Evolutionary conservation across 2,113 vertebrate genomes (phyloP).

Genomic region (Eclectus roratus): DNA sequence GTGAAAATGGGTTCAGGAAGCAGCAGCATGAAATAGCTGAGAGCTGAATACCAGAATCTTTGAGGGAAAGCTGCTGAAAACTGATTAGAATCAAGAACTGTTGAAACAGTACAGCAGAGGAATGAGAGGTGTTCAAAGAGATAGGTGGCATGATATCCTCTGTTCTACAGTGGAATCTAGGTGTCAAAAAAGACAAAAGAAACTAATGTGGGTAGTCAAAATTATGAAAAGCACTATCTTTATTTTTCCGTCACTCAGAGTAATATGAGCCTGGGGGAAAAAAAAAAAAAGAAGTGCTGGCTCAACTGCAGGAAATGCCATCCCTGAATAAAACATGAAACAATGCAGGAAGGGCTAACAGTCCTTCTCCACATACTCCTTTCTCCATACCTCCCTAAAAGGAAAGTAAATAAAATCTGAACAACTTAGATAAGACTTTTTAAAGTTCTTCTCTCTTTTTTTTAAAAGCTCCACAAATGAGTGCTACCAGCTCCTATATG

Average conservation of each 20-base stretch:
- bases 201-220: not conserved
- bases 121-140: not conserved
- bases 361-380: not conserved
- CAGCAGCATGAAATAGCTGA: not conserved
- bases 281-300: not conserved
- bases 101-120: not conserved
- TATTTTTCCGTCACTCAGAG: not conserved
- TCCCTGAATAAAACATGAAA: not conserved
- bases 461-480: not conserved
- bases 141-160: fast-evolving
- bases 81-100: not conserved
- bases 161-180: not conserved
- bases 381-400: not conserved
- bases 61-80: not conserved
- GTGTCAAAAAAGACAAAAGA: not conserved
- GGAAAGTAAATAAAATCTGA: not conserved
- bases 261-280: not conserved
- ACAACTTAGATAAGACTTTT: not conserved
- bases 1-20: not conserved
- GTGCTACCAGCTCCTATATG: not conserved
- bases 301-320: not conserved
- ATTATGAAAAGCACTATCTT: not conserved
- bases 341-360: not conserved
- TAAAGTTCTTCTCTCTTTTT: not conserved
- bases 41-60: not conserved